These are phyloP conservation scores for Caretta caretta DNA, from an alignment of 2,113 vertebrate species.

Conservation along the genomic window DNA sequence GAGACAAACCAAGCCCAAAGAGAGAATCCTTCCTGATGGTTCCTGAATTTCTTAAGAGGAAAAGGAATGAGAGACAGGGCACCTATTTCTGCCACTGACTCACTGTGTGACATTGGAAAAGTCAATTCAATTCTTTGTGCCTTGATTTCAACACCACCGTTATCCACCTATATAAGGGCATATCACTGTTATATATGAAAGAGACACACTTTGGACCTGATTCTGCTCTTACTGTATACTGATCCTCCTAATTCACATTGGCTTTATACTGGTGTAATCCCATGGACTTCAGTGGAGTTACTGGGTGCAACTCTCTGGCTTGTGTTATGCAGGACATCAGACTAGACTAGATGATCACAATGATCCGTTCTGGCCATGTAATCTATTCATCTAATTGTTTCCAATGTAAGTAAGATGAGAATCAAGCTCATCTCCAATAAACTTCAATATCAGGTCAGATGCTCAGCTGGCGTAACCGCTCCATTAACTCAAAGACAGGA, in stretches of 20 bases:
- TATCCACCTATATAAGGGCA: not conserved
- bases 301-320: not conserved
- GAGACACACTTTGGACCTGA: accelerated
- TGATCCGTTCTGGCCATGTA: not conserved
- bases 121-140: not conserved
- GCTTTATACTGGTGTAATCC: not conserved
- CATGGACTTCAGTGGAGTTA: not conserved
- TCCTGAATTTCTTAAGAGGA: not conserved
- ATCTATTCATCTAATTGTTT: not conserved
- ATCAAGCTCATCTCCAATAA: not conserved
- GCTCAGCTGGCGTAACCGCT: not conserved
- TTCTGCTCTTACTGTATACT: not conserved
- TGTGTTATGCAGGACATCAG: not conserved
- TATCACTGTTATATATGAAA: not conserved
- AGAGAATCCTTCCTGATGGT: not conserved
- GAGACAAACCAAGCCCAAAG: not conserved
- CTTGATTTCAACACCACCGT: not conserved
- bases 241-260: not conserved
- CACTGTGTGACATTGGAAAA: not conserved
- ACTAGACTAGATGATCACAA: not conserved
- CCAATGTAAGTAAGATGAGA: not conserved
- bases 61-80: not conserved
- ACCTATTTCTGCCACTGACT: not conserved
- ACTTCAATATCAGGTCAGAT: not conserved
- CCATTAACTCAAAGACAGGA: not conserved